Evolutionary conservation across 2,888 invertebrate genomes (phyloP).

Genomic region (Morinoia aosen): DNA sequence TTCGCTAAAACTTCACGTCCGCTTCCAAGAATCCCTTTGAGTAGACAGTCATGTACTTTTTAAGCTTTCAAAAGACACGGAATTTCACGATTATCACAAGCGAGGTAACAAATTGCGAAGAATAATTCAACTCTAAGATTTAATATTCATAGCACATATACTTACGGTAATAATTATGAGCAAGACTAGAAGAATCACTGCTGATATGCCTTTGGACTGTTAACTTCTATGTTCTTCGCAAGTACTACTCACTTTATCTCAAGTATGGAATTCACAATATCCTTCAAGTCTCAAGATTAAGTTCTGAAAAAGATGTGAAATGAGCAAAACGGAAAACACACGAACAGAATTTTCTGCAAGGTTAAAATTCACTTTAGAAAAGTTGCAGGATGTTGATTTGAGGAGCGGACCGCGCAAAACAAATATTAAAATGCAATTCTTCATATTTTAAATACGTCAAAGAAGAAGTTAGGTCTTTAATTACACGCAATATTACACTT

Average conservation of each 20-base stretch:
- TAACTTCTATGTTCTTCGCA: neutral
- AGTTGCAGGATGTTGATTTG: neutral
- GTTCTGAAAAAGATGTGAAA: neutral
- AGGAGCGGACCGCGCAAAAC: neutral
- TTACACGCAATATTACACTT: neutral
- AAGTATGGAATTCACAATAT: neutral
- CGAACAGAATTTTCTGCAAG: neutral
- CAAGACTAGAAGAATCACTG: slow-evolving; percentile 12
- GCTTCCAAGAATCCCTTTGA: neutral
- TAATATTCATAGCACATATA: neutral
- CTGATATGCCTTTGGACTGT: neutral
- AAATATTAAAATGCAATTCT: neutral
- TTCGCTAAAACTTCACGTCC: neutral
- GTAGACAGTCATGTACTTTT: neutral
- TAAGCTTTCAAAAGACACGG: neutral
- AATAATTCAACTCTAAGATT: neutral
- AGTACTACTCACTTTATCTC: neutral
- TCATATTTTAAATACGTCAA: neutral
- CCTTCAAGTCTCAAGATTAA: neutral
- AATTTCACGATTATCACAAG: neutral
- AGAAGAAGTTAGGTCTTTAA: neutral
- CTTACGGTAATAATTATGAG: neutral
- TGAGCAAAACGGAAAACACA: neutral
- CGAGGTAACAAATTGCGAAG: neutral
- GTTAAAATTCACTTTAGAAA: neutral